phyloP scores from a whole-genome alignment of 1,140 invertebrate species.

The Bradysia coprophila region DNA sequence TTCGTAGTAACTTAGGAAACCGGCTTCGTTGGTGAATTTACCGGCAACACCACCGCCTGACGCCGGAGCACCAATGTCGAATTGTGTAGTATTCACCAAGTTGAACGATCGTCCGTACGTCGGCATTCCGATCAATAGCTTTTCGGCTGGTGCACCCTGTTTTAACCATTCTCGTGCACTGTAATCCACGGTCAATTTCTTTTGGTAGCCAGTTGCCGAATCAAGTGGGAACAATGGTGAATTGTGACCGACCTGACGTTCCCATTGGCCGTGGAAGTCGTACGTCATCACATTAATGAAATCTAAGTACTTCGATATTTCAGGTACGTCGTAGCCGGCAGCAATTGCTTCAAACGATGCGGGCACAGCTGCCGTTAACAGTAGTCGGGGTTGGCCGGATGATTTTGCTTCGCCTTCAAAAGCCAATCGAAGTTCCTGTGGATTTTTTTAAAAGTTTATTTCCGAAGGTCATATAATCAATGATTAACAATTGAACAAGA shows the following conservation, averaged over 20 bases:
- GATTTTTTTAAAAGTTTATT: too few relatives aligned
- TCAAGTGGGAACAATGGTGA: slow-evolving; percentile 76
- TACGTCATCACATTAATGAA: slow-evolving; percentile 93
- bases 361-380: slow-evolving; percentile 79
- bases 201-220: slow-evolving; percentile 73
- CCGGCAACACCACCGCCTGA: slow-evolving; percentile 66
- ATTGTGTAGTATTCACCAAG: slow-evolving; percentile 69
- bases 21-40: slow-evolving; percentile 71
- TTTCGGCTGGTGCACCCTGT: slow-evolving; percentile 86
- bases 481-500: too few relatives aligned
- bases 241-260: slow-evolving; percentile 80
- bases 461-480: too few relatives aligned
- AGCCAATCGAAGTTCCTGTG: slow-evolving; percentile 60
- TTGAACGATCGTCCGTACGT: slow-evolving; percentile 91
- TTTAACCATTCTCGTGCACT: slow-evolving; percentile 85
- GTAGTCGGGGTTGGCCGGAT: slow-evolving; percentile 55
- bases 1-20: slow-evolving; percentile 89
- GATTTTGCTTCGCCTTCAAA: slow-evolving; percentile 77
- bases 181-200: slow-evolving; percentile 79
- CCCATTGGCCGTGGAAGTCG: slow-evolving; percentile 89
- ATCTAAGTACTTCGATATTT: slow-evolving; percentile 85
- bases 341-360: slow-evolving; percentile 84
- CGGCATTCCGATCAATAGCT: slow-evolving; percentile 87
- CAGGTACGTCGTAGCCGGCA: slow-evolving; percentile 83
- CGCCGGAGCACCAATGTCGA: slow-evolving; percentile 83